Evolutionary conservation across 2,888 invertebrate species (phyloP), one percentile per base, ranked within the genome.

Genomic region (Meliscaeva auricollis): DNA sequence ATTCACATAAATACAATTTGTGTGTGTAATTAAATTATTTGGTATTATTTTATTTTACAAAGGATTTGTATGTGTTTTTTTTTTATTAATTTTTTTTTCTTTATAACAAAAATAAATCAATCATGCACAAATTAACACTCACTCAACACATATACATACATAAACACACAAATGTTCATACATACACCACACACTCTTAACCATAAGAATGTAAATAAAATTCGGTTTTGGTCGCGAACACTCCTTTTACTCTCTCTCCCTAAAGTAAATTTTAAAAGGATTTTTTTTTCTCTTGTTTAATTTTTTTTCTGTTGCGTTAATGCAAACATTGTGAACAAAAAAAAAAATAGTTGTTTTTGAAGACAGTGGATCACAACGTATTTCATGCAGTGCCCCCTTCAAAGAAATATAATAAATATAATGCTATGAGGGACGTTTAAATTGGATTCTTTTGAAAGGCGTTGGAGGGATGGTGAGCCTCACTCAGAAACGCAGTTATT

Each of bases 161-260:
- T 66, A 68, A 64, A 64, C 44, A 76, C 68, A 75, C 66, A 69
- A 64, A 79, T 58, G 70, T 69, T 1, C 30, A 46, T 32, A 17
- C 38, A 60, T 56, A 54, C 70, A 72, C 76, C 38, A 58, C 74
- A 79, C 70, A 75, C 46, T 70, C 81, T 81, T 85, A 76, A 81
- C 76, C 72, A 76, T 80, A n/a, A 66, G 30, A 73, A 76, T 85
- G 72, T 81, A 69, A 80, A 81, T 81, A 80, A 85, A 85, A 85
- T 85, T 85, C 85, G 85, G 85, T 81, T 85, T 84, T 85, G 85
- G 81, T 81, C 81, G 81, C 81, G 56, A 85, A 85, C 81, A 85
- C 81, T 81, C 81, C 81, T 75, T 69, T 84, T 68, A 75, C 54
- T 85, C 81, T 73, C 83, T 85, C 80, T 75, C 80, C 76, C 72